These are phyloP conservation scores for Drosophila littoralis DNA, from an alignment of 1,140 invertebrate species.

Conservation along the genomic window DNA sequence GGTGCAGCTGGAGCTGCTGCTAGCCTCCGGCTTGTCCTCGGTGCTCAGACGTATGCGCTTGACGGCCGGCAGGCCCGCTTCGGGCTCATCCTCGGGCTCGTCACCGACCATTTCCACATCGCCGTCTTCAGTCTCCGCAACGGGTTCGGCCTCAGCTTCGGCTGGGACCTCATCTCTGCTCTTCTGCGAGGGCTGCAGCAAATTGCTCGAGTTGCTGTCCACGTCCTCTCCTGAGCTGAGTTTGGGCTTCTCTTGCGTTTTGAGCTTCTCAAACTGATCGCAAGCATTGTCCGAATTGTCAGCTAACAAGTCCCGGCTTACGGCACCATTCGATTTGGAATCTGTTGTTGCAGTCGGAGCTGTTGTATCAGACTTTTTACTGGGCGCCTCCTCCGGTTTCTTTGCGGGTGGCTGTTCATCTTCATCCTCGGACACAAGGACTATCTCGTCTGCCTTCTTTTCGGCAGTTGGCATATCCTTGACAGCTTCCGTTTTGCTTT, in stretches of 20 bases:
- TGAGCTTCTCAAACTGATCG: constrained; percentile 70
- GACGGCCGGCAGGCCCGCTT: constrained; percentile 20
- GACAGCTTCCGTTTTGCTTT: constrained; percentile 9
- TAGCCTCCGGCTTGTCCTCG: constrained; percentile 36
- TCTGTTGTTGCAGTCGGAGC: constrained; percentile 7
- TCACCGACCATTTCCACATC: constrained; percentile 38
- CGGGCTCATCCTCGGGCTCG: constrained; percentile 12
- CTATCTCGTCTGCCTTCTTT: constrained; percentile 58
- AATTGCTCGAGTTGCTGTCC: constrained; percentile 71
- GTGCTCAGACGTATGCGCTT: constrained; percentile 63
- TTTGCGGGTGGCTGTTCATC: constrained; percentile 43
- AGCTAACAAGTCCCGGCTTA: constrained; percentile 37
- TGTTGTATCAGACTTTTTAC: constrained; percentile 2
- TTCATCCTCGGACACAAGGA: constrained; percentile 67
- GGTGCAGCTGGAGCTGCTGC: constrained; percentile 10
- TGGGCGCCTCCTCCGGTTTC: background rate
- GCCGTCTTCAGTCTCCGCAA: constrained; percentile 19
- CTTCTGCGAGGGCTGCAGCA: constrained; percentile 57
- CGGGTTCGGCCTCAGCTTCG: constrained; percentile 23
- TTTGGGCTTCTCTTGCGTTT: constrained; percentile 38
- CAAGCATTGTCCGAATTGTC: constrained; percentile 82
- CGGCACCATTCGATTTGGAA: constrained; percentile 38
- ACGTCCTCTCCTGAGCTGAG: constrained; percentile 27
- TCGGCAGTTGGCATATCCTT: constrained; percentile 1
- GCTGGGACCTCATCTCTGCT: constrained; percentile 3